These are phyloP conservation scores for Crypturellus undulatus DNA, from an alignment of 2,113 vertebrate genomes.

Conservation along the genomic window DNA sequence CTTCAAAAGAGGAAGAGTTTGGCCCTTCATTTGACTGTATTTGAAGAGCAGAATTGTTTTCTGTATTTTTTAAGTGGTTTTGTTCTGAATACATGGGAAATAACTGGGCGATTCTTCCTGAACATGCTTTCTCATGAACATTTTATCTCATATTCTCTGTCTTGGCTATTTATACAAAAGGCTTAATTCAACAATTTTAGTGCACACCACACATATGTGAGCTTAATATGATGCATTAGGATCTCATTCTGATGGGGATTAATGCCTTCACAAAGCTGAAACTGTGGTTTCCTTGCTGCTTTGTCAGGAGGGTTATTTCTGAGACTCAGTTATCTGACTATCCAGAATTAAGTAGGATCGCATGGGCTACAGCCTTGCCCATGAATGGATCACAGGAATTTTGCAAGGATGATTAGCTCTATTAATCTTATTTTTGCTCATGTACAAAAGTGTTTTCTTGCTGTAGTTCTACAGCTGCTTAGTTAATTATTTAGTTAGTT, in stretches of 20 bases:
- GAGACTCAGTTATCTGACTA: rapidly evolving
- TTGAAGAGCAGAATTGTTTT: neutral
- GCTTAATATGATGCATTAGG: neutral
- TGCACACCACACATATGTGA: neutral
- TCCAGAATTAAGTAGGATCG: neutral
- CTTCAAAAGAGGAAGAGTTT: neutral
- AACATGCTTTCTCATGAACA: neutral
- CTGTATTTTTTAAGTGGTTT: neutral
- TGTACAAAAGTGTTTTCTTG: neutral
- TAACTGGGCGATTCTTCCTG: neutral
- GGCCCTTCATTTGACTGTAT: neutral
- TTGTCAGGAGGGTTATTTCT: neutral
- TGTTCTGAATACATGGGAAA: neutral
- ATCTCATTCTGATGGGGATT: too few species aligned
- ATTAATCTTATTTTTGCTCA: neutral
- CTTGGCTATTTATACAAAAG: neutral
- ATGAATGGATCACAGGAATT: neutral
- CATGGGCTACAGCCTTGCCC: neutral
- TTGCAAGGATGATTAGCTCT: neutral
- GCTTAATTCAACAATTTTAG: neutral
- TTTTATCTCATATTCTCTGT: neutral
- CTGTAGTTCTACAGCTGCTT: neutral
- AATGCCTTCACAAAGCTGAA: neutral
- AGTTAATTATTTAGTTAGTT: neutral
- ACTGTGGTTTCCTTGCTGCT: neutral